Evolutionary conservation across 2,113 vertebrate species (phyloP).

Genomic region (Thalassarche chlororhynchos): DNA sequence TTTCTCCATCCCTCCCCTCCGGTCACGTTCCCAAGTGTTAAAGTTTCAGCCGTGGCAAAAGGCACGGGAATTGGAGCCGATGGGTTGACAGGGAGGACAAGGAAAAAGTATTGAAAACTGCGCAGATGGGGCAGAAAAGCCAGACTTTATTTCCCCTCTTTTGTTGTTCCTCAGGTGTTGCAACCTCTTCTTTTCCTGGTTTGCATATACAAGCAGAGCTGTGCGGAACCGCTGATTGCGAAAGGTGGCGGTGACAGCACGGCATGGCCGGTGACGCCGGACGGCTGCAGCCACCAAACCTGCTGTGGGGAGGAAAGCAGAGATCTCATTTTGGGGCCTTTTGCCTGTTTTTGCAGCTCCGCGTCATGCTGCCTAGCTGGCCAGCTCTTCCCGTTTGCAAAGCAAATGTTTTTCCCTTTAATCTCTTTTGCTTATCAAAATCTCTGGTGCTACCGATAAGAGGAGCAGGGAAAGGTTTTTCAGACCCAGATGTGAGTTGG

Average conservation of each 20-base stretch:
- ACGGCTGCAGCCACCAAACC: not conserved
- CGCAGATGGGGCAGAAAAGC: not conserved
- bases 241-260: not conserved
- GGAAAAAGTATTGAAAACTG: not conserved
- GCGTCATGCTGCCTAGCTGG: not conserved
- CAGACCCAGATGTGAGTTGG: not conserved
- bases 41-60: not conserved
- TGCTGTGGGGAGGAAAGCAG: not conserved
- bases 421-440: not conserved
- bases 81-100: constrained; percentile 5
- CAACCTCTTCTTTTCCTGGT: constrained; percentile 42
- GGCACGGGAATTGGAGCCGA: not conserved
- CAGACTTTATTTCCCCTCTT: constrained; percentile 40
- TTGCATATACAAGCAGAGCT: constrained; percentile 46
- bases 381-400: not conserved
- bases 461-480: not conserved
- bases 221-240: not conserved
- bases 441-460: not conserved
- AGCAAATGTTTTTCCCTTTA: not conserved
- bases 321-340: not conserved
- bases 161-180: constrained; percentile 24
- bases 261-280: not conserved
- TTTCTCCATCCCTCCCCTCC: constrained; percentile 10
- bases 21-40: not conserved
- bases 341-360: not conserved